These are phyloP conservation scores for Adelges cooleyi DNA, from an alignment of 1,140 invertebrate species.

Conservation along the genomic window DNA sequence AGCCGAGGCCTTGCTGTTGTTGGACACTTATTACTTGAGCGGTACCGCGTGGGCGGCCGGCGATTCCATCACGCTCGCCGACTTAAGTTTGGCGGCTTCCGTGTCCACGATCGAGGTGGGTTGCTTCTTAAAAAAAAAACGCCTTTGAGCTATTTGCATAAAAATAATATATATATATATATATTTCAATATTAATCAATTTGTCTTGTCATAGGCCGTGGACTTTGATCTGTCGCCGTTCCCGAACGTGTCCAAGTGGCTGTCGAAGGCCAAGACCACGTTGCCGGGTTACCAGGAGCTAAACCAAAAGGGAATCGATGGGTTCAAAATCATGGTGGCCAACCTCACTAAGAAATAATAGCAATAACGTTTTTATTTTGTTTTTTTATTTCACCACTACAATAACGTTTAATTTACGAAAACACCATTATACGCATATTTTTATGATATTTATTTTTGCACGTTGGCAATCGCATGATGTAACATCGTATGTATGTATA, in stretches of 20 bases:
- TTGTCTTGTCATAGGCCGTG: conserved; percentile 33
- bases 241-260: conserved; percentile 38
- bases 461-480: no score
- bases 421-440: no score
- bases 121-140: not conserved
- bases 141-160: not conserved
- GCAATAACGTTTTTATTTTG: no score
- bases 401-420: no score
- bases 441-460: no score
- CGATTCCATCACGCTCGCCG: conserved; percentile 58
- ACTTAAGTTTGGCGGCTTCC: conserved; percentile 47
- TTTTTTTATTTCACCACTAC: no score
- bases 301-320: conserved; percentile 37
- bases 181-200: not conserved
- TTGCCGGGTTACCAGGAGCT: conserved; percentile 34
- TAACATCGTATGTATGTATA: no score
- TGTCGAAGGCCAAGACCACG: conserved; percentile 35
- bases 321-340: conserved; percentile 31
- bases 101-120: conserved; percentile 52
- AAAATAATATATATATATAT: not conserved
- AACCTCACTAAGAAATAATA: conserved; percentile 29
- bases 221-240: conserved; percentile 37
- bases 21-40: conserved; percentile 53
- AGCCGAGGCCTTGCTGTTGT: conserved; percentile 47
- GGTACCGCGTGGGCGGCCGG: conserved; percentile 53